phyloP scores from a whole-genome alignment of 35 echinoderm and acorn worm species.

The Chiridota heheva region DNA sequence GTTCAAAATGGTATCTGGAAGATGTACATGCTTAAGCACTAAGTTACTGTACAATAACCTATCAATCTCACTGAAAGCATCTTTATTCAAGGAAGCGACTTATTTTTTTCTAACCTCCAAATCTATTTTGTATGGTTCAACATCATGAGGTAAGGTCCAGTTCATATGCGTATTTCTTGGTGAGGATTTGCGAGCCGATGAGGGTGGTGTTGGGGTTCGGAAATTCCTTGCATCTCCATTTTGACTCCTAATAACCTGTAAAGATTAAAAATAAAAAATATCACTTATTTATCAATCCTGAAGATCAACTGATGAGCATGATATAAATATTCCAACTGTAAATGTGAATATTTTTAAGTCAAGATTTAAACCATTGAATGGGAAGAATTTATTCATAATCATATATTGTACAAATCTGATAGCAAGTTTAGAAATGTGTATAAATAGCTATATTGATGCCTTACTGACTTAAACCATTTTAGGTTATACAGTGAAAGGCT shows the following conservation, averaged over 20 bases:
- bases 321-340: background rate
- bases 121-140: conserved; percentile 65
- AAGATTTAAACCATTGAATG: background rate
- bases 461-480: too few relatives aligned
- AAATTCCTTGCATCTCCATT: conserved; percentile 62
- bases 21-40: background rate
- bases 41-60: background rate
- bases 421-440: background rate
- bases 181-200: conserved; percentile 1
- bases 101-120: too few relatives aligned
- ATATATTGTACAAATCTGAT: background rate
- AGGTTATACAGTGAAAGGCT: too few relatives aligned
- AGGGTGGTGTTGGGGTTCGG: conserved; percentile 59
- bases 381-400: background rate
- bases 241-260: conserved; percentile 1
- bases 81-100: conserved; percentile 54
- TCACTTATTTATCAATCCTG: background rate
- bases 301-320: background rate
- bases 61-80: background rate
- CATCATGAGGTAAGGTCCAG: conserved; percentile 70
- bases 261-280: background rate
- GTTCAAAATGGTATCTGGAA: background rate
- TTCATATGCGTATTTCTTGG: conserved; percentile 26
- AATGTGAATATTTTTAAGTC: background rate
- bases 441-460: too few relatives aligned